Base-by-base conservation (phyloP, 2,888 invertebrate species). In the Seira sanloemensis region DNA sequence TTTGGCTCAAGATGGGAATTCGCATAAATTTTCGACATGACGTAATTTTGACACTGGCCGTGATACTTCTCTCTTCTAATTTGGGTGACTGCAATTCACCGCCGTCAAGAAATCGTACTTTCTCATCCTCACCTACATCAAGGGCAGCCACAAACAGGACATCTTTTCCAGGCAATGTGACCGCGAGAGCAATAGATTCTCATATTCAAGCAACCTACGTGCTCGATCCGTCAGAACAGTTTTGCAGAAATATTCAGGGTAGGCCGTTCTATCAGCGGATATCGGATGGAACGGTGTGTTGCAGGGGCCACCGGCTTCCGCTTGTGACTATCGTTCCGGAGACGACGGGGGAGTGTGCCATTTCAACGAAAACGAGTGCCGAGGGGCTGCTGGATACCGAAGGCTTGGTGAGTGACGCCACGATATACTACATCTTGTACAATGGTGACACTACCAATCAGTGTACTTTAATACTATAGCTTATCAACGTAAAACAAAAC, bases 251-350 rank as follows among this genome's bases (percentile, higher is more conserved):
- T 27, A 2, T 67, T 46, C 71, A 74, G 5, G 71, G 75, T 50
- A 68, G 46, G 4, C 84, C 81, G 2, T 84, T 86, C 66, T 86
- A 86, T 62, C 84, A 84, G 46, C 19, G 84, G 24, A 16, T 21
- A 18, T 65, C 71, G 1, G 87, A 87, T 58, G 87, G 87, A 18
- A 82, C 86, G 9, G 79, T 85, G 1, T 88, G 88, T 50, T 88
- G 88, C 65, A 76, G 84, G 1, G 88, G 87, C n/a, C 78, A 66
- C 16, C 78, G 79, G 19, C 23, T 88, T 46, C 88, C 83, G 1
- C 71, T 83, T 2, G 50, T 85, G 9, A 85, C 85, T 1, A n/a
- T 88, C n/a, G 46, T 78, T 9, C 88, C 88, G 5, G 87, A 86
- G 67, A 37, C 37, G 21, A 76, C 79, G 12, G 88, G 87, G 16